phyloP scores from a whole-genome alignment of 2,888 invertebrate genomes.

The Erebia epiphron region DNA sequence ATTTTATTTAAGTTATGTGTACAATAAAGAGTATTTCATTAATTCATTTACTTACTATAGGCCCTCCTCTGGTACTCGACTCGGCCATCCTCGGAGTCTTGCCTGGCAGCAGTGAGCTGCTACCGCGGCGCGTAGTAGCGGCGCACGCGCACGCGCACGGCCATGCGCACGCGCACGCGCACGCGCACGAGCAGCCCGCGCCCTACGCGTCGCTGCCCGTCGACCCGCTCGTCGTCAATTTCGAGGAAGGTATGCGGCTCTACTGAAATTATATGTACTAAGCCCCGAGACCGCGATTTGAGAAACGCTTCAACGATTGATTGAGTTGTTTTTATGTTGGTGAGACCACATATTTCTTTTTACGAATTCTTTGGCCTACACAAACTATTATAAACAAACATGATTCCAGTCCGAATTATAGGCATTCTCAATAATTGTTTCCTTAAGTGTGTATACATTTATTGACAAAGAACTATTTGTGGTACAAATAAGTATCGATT shows the following conservation, averaged over 20 bases:
- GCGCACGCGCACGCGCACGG: constrained; percentile 51
- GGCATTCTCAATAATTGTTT: too few species aligned
- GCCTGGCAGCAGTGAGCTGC: constrained; percentile 61
- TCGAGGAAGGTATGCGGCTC: constrained; percentile 92
- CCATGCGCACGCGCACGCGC: constrained; percentile 48
- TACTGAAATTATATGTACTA: constrained; percentile 82
- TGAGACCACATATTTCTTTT: neutral
- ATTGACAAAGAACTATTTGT: too few species aligned
- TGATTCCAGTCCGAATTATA: too few species aligned
- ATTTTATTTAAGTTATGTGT: too few species aligned
- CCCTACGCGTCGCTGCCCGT: constrained; percentile 79
- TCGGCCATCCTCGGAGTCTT: constrained; percentile 73
- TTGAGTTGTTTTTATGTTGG: neutral
- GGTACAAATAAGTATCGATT: too few species aligned
- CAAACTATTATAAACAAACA: too few species aligned
- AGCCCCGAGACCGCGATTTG: constrained; percentile 49
- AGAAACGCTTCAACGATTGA: constrained; percentile 29
- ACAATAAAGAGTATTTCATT: too few species aligned
- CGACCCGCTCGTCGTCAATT: constrained; percentile 89
- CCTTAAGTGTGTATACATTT: too few species aligned
- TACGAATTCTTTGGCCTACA: neutral
- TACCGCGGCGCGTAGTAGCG: constrained; percentile 62
- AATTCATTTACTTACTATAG: too few species aligned
- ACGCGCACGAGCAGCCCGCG: constrained; percentile 51
- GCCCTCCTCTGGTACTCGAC: constrained; percentile 64